Evolutionary conservation across 2,888 invertebrate genomes (phyloP), one percentile per base, ranked within the genome.

Genomic region (Melitaea athalia): DNA sequence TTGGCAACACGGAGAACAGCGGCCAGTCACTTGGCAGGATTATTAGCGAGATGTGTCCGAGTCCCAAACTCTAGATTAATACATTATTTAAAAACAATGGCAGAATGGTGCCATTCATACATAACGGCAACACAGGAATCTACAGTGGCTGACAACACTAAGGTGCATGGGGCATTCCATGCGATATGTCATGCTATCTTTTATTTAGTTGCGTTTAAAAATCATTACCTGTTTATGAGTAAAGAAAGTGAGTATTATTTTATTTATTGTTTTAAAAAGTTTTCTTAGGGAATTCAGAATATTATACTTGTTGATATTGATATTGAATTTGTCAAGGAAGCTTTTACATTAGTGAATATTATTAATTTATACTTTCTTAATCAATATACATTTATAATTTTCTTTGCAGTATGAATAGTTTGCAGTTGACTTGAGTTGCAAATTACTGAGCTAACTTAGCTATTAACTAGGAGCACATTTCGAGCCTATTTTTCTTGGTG

Each of bases 131-230:
- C 89, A 0, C 95, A 96, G 72, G 95, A 96, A 86, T 79, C 88
- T 75, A 73, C 84, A 0, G 73, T 83, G 0, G 79, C 78, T 24
- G 88, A 93, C 68, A 87, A 87, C 60, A 71, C 84, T 4, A 94
- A 95, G 77, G 94, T 95, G 0, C 98, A 99, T 82, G 94, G 95
- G 5, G 96, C 98, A 0, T 99, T 99, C 89, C 98, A 98, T 83
- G 95, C 97, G 0, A 95, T 98, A 5, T 98, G 98, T 77, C 99
- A 99, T 86, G 95, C 97, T 0, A 92, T 99, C 57, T 99, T 99
- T 90, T 98, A 99, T 86, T 93, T 98, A 15, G 95, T 99, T 70
- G 96, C 97, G 0, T 99, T 98, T 84, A 95, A 98, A 70, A 96
- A 98, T 83, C 95, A 95, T 77, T 96, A 98, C 81, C 93, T 99